Evolutionary conservation across 2,113 vertebrate genomes (phyloP).

Genomic region (Salvelinus fontinalis): DNA sequence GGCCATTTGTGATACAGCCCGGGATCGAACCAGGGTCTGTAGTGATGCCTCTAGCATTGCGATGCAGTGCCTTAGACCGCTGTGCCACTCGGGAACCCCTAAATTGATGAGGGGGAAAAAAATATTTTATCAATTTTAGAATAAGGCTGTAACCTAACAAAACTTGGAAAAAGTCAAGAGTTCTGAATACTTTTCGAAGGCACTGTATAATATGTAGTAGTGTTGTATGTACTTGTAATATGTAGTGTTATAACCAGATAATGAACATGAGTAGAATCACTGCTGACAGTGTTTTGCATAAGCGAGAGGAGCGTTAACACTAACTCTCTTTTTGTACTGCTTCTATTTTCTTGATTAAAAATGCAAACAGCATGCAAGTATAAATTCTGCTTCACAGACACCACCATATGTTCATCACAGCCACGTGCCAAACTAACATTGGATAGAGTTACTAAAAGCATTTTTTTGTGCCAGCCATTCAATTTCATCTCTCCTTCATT

Average conservation of each 20-base stretch:
- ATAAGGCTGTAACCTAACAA: no score
- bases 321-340: conserved; percentile 20
- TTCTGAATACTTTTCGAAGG: no score
- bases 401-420: conserved; percentile 54
- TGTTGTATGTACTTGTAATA: not conserved
- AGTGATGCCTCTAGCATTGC: no score
- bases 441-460: conserved; percentile 22
- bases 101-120: no score
- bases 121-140: no score
- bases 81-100: no score
- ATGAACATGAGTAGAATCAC: not conserved
- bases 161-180: no score
- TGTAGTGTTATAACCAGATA: not conserved
- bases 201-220: no score
- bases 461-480: conserved; percentile 10
- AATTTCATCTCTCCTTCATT: conserved; percentile 7
- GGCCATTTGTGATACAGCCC: no score
- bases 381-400: conserved; percentile 63
- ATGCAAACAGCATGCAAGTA: conserved; percentile 65
- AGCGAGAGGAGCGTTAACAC: conserved; percentile 36
- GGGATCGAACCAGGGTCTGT: no score
- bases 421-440: conserved; percentile 51
- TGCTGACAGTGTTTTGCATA: conserved; percentile 33
- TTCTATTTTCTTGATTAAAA: conserved; percentile 57
- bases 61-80: no score